Base-by-base conservation (phyloP, 2,888 invertebrate species). In the Timema cristinae region DNA sequence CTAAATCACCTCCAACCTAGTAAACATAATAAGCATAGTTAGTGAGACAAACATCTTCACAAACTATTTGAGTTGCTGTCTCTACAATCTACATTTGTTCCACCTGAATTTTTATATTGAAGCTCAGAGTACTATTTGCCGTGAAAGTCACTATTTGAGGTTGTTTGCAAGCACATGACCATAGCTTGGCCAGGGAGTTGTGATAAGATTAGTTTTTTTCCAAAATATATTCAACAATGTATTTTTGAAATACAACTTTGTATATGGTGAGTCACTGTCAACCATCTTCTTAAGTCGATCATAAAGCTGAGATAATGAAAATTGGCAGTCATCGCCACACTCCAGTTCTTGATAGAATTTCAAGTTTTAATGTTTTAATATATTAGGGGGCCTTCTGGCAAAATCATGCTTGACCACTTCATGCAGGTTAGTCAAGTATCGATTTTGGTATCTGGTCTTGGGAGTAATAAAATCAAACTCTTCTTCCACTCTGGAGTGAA, bases 331-430 rank as follows among this genome's bases (percentile, higher is more conserved):
- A 59, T 59, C 0, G 13, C n/a, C 59, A 59, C n/a, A 16, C 9
- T 59, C 59, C 15, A n/a, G 59, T 5, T n/a, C 59, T 59, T 59
- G n/a, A 59, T 32, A 59, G 32, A 59, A 10, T 59, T 59, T 59
- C 13, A 59, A 0, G 5, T 13, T 16, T 8, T 8, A 4, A 13
- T 32, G 32, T 32, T 32, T 32, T 2, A 32, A 32, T 32, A 32
- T 32, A 32, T 32, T 32, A 2, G 32, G 32, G 32, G 32, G 32
- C 32, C 32, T 32, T 32, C 32, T 4, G 32, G 32, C 32, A 32
- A 32, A 32, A 32, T 4, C 32, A 32, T 32, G 32, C 32, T 32
- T 32, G 32, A 32, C 32, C 32, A 32, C 32, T 32, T 32, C 32
- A 32, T 32, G 32, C 32, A 32, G 32, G 32, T 32, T 32, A 4